Evolutionary conservation across 2,113 vertebrate species (phyloP), one percentile per base, ranked within the genome.

Genomic region (Ictalurus punctatus): DNA sequence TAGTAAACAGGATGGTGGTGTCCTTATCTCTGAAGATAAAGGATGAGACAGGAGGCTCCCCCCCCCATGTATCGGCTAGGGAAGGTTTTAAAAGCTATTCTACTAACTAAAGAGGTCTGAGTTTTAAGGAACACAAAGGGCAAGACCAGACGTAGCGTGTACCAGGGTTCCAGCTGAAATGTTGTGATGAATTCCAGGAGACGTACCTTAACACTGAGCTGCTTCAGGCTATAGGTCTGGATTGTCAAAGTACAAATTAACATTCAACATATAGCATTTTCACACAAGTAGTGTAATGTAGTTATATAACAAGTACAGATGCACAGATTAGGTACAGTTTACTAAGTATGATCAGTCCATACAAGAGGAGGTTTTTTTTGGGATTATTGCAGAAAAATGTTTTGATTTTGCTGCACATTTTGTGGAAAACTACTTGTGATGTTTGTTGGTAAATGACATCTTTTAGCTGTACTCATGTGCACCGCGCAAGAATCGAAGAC

Each of bases 91-190:
- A 44, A 59, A 58, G 23, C 7, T 8, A 27, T 80, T 17, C 6
- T 30, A 54, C 12, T 48, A 48, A 14, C 30, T 7, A 12, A 27
- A 67, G 8, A 7, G 3, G 71, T 67, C 23, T 54, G 58, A 30
- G 37, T 48, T 56, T 2, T 25, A 7, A 84, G 74, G n/a, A 56
- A 27, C 17, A 83, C 34, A 23, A 61, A 44, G 48, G 74, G 74
- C 17, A 84, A 25, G 56, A 84, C 58, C 30, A 83, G 78, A 52
- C 52, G 52, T 30, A 56, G 52, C 27, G 10, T 81, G 30, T 7
- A 5, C 27, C 65, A 37, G n/a, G 40, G 81, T 89, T 91, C 67
- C 86, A 83, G 84, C 87, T 83, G 83, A 85, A 90, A 90, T 84
- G 81, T 83, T 58, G 54, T 25, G 56, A 83, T 82, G 73, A 81